Evolutionary conservation across 2,888 invertebrate genomes (phyloP), one percentile per base, ranked within the genome.

Genomic region (Pasiphila rectangulata): DNA sequence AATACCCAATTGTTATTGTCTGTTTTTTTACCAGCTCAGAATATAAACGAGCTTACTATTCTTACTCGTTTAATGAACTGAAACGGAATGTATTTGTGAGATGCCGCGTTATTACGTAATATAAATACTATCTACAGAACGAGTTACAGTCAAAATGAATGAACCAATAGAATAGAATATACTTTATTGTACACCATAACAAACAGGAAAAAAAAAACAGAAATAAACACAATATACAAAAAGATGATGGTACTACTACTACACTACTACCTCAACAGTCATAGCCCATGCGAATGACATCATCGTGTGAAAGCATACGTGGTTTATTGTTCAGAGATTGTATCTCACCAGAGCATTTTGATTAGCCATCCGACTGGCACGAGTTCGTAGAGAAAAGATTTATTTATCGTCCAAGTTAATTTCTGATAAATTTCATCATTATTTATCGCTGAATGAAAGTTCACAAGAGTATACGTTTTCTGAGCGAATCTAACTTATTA

Each of bases 1-100:
- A 54, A 54, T 42, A 36, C 42, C 27, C 56, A 54, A 56, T 56
- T 51, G 47, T 47, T 50, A 41, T 36, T 12, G 39, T 20, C n/a
- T 16, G 13, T 35, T 47, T 52, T 29, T 48, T 53, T 43, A 24
- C 17, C 43, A 27, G 23, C 36, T 35, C 24, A 49, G 30, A 40
- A 24, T 40, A 44, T 5, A 27, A 9, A 24, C 1, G 10, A 27
- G 30, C 17, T 30, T 34, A 5, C 44, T 41, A 45, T 27, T 29
- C 16, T 36, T 25, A 46, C 41, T 19, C 25, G 39, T 24, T 41
- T 48, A 53, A 56, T 52, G 45, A 35, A 46, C 40, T 46, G 51
- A 35, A 53, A 46, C 52, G 42, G 29, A 51, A 53, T 39, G 32
- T 40, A 39, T 20, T 30, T 19, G 16, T 23, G 10, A 15, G 46